A percentile compares a stretch with the other conserved stretches of the same genome.
These are phyloP conservation scores for Pandemis corylana DNA, from an alignment of 2,888 invertebrate species.

Conservation along the genomic window DNA sequence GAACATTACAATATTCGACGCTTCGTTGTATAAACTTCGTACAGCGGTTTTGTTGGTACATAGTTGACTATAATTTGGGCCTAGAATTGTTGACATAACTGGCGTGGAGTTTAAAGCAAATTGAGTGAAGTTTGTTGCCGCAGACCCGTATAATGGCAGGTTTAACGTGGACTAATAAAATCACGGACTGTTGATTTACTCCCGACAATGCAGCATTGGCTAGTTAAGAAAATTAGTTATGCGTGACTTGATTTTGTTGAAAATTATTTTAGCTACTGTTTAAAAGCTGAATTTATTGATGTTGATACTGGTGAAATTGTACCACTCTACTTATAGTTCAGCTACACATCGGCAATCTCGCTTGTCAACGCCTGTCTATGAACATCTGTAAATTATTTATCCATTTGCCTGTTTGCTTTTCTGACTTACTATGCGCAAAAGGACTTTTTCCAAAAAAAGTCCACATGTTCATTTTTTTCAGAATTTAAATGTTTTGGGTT, in stretches of 20 bases:
- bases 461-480: no score
- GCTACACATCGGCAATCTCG: no score
- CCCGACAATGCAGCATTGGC: background rate
- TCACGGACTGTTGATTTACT: slow-evolving; percentile 25
- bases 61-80: slow-evolving; percentile 38
- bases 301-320: no score
- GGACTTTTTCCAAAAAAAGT: no score
- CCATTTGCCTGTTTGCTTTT: no score
- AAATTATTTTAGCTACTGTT: no score
- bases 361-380: no score
- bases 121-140: slow-evolving; percentile 26
- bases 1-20: slow-evolving; percentile 29
- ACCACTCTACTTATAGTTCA: no score
- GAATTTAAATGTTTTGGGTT: no score
- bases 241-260: background rate
- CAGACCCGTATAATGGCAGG: slow-evolving; percentile 20
- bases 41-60: slow-evolving; percentile 34
- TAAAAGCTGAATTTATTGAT: no score
- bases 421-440: no score
- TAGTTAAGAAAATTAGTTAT: background rate
- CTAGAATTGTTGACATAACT: slow-evolving; percentile 38
- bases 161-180: slow-evolving; percentile 26
- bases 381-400: no score
- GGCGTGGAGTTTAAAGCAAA: slow-evolving; percentile 27
- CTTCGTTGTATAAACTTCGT: slow-evolving; percentile 18